Evolutionary conservation across 1,140 invertebrate species (phyloP).

Genomic region (Melanaphis sacchari): DNA sequence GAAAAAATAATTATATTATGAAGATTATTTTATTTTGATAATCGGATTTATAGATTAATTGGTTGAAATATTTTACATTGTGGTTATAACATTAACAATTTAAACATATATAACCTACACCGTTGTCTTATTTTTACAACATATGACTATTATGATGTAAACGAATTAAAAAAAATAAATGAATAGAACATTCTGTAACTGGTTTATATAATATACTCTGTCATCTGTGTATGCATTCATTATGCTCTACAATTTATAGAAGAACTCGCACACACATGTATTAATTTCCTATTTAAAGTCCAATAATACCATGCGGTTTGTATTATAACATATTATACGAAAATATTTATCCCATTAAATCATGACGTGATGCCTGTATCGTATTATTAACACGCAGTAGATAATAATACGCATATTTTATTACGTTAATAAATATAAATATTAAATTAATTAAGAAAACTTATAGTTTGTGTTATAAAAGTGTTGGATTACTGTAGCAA

Average conservation of each 20-base stretch:
- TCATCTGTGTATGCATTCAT: not conserved
- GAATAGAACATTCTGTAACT: not conserved
- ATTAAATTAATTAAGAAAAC: conserved; percentile 36
- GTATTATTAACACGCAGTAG: not conserved
- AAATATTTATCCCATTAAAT: conserved; percentile 9
- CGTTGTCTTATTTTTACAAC: not conserved
- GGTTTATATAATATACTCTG: not conserved
- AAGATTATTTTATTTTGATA: too few species aligned
- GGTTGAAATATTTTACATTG: too few species aligned
- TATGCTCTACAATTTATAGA: not conserved
- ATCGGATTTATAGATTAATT: too few species aligned
- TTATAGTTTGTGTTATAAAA: not conserved
- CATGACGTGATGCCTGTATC: not conserved
- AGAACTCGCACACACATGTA: not conserved
- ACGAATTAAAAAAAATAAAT: not conserved
- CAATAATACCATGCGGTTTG: not conserved
- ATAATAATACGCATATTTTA: conserved; percentile 13
- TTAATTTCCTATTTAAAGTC: not conserved
- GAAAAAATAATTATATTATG: too few species aligned
- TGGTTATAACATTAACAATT: not conserved
- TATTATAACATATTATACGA: not conserved
- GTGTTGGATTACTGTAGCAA: not conserved
- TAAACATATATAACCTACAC: not conserved
- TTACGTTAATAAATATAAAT: conserved; percentile 18
- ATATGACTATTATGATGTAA: not conserved